A percentile compares a stretch with the other conserved stretches of the same genome.
Evolutionary conservation across 2,888 invertebrate genomes (phyloP).

Genomic region (Cancer borealis): DNA sequence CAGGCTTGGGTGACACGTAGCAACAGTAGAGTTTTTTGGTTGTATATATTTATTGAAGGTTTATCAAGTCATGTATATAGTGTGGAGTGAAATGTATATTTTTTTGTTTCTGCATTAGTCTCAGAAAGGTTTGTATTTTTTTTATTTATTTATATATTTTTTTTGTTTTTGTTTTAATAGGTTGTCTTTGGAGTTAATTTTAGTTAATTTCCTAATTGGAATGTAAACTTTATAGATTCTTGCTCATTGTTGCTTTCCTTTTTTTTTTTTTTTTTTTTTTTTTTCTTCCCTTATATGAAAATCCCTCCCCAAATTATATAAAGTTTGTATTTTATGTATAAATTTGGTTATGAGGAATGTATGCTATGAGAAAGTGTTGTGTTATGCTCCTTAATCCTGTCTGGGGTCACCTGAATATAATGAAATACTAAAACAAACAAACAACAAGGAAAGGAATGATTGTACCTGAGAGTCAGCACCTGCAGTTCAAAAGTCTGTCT

Average conservation of each 20-base stretch:
- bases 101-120: slow-evolving; percentile 59
- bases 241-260: not conserved
- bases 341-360: slow-evolving; percentile 35
- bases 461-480: not conserved
- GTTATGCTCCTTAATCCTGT: not conserved
- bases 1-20: slow-evolving; percentile 73
- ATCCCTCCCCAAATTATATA: not conserved
- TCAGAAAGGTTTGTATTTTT: not conserved
- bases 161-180: not conserved
- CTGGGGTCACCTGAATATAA: not conserved
- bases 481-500: not conserved
- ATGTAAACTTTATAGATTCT: slow-evolving; percentile 17
- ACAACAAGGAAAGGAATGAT: not conserved
- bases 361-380: not conserved
- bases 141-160: not conserved
- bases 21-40: slow-evolving; percentile 50
- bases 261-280: not conserved
- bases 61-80: slow-evolving; percentile 72
- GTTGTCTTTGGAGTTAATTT: not conserved
- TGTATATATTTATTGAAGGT: slow-evolving; percentile 47
- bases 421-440: not conserved
- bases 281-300: not conserved
- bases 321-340: slow-evolving; percentile 32
- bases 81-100: slow-evolving; percentile 63
- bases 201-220: not conserved